Conservation (phyloP, 2,888 invertebrate species). For the Papilio gigon region DNA sequence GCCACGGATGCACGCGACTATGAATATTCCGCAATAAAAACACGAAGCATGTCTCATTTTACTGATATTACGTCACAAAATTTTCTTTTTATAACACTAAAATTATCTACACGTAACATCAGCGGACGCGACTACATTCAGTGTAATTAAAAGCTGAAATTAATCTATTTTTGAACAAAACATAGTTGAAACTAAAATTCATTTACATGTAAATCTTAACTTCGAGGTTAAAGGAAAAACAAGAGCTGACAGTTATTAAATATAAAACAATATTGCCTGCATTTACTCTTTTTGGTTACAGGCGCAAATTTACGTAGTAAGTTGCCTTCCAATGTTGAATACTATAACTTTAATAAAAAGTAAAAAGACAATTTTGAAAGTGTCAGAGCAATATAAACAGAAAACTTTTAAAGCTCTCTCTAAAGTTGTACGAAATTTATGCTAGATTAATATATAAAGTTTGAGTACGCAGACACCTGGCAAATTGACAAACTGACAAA, state of each 20-base stretch:
- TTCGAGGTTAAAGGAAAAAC: no score
- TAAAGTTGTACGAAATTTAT: slow-evolving; percentile 19
- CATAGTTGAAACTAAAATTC: no score
- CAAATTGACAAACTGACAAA: slow-evolving; percentile 16
- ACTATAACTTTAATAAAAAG: neutral
- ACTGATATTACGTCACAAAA: neutral
- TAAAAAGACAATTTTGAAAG: slow-evolving; percentile 1
- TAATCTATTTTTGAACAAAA: neutral
- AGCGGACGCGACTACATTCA: neutral
- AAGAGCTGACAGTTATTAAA: no score
- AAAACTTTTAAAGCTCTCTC: slow-evolving; percentile 7
- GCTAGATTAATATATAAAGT: slow-evolving; percentile 26
- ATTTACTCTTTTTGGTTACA: neutral
- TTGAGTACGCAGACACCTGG: slow-evolving; percentile 10
- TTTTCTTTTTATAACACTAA: slow-evolving; percentile 8
- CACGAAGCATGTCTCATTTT: slow-evolving; percentile 1
- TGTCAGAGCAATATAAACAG: neutral
- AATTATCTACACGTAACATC: neutral
- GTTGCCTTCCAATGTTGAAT: no score
- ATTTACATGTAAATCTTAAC: no score
- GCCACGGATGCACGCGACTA: slow-evolving; percentile 9
- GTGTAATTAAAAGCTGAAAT: neutral
- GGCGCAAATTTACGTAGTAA: no score
- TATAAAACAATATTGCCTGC: neutral
- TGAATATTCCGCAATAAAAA: slow-evolving; percentile 8